Conservation (phyloP, 1,140 invertebrate genomes). For the Amyelois transitella region DNA sequence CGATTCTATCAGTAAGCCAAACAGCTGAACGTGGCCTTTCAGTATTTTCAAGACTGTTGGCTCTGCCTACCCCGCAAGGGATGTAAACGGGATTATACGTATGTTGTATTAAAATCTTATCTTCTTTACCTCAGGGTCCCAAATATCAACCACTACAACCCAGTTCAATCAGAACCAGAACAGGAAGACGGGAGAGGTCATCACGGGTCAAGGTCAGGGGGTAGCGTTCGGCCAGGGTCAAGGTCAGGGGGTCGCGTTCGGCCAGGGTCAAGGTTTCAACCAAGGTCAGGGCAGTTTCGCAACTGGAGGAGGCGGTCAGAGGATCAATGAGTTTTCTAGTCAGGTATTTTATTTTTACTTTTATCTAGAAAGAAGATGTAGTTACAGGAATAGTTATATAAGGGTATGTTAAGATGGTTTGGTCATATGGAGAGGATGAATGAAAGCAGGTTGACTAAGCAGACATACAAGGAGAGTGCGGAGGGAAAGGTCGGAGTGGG, state of each 20-base stretch:
- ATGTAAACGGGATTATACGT: background rate
- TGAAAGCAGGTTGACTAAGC: too few species aligned
- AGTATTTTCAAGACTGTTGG: too few species aligned
- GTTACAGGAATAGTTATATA: too few species aligned
- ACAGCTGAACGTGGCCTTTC: too few species aligned
- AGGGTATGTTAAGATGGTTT: too few species aligned
- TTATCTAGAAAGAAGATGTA: too few species aligned
- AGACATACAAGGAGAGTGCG: too few species aligned
- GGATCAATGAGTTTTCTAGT: background rate
- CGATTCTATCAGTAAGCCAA: too few species aligned
- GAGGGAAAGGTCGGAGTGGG: too few species aligned
- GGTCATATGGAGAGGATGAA: too few species aligned
- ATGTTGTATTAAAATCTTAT: background rate
- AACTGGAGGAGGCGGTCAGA: background rate
- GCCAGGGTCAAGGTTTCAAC: background rate
- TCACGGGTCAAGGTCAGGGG: background rate
- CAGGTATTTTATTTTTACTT: background rate
- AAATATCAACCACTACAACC: background rate
- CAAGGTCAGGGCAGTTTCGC: background rate
- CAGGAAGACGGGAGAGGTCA: background rate
- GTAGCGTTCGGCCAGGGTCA: background rate
- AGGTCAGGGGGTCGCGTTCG: background rate
- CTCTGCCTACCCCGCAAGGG: too few species aligned
- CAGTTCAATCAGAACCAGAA: background rate
- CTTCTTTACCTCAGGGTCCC: background rate